These are phyloP conservation scores for Cotesia typhae DNA, from an alignment of 1,140 invertebrate species.

Conservation along the genomic window DNA sequence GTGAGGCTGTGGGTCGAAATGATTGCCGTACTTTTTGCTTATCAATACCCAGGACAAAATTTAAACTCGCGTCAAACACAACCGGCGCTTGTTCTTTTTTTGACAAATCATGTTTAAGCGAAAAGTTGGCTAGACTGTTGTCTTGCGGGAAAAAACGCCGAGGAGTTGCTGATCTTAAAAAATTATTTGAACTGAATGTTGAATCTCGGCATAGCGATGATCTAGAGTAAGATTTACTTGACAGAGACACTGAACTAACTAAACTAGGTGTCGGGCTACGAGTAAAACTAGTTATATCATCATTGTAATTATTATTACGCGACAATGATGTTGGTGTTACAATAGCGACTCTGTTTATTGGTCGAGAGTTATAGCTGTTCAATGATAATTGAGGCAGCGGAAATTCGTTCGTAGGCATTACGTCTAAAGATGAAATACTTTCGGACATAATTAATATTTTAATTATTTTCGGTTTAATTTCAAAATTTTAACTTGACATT, in stretches of 20 bases:
- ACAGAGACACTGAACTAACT: slow-evolving; percentile 31
- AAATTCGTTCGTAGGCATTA: no score
- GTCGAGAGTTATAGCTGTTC: slow-evolving; percentile 32
- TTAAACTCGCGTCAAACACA: slow-evolving; percentile 81
- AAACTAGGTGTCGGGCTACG: slow-evolving; percentile 47
- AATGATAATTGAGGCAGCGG: slow-evolving; percentile 17
- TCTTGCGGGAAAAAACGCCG: slow-evolving; percentile 74
- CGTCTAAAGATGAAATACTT: no score
- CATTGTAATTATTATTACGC: no score
- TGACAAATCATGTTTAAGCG: slow-evolving; percentile 66
- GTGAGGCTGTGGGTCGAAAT: slow-evolving; percentile 76
- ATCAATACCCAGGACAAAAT: slow-evolving; percentile 77
- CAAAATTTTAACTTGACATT: no score
- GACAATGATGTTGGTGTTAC: slow-evolving; percentile 38
- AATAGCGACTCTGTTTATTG: slow-evolving; percentile 41
- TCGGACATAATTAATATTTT: no score
- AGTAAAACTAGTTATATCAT: background rate
- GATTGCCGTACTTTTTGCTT: slow-evolving; percentile 74
- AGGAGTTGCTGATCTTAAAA: slow-evolving; percentile 59
- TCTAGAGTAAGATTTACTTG: slow-evolving; percentile 6
- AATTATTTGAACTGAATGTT: background rate
- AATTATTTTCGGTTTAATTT: no score
- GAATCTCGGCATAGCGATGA: slow-evolving; percentile 8
- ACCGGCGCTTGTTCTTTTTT: slow-evolving; percentile 77
- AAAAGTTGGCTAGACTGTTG: slow-evolving; percentile 34